Percentiles rank a stretch among this genome's conserved stretches.
Conservation (phyloP, 2,888 invertebrate species). For the Stenodema calcarata region DNA sequence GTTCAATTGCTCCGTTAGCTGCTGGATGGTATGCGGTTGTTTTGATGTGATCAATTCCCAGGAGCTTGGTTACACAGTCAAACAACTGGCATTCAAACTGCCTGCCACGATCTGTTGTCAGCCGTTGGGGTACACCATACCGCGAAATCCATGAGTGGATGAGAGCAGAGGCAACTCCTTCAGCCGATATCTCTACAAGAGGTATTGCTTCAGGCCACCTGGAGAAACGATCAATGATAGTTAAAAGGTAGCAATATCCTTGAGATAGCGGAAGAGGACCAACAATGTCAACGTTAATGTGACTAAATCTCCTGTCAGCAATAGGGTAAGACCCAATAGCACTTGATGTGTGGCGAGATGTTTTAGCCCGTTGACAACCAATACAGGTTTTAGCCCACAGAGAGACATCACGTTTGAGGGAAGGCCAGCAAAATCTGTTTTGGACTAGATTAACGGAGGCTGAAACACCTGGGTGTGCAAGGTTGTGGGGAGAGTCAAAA, state of each 20-base stretch:
- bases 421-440: conserved; percentile 61
- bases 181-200: conserved; percentile 60
- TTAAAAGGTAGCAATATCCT: conserved; percentile 59
- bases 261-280: conserved; percentile 33
- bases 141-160: conserved; percentile 59
- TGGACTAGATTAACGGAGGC: conserved; percentile 58
- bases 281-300: conserved; percentile 52
- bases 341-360: conserved; percentile 58
- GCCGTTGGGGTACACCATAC: conserved; percentile 56
- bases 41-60: background rate
- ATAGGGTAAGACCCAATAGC: conserved; percentile 57
- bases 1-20: conserved; percentile 61
- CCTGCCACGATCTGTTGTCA: conserved; percentile 61
- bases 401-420: conserved; percentile 59
- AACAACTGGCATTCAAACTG: conserved; percentile 56
- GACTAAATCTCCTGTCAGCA: conserved; percentile 59
- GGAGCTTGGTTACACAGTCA: conserved; percentile 49
- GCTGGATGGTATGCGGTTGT: conserved; percentile 24
- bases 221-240: conserved; percentile 59
- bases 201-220: conserved; percentile 61
- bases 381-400: conserved; percentile 59
- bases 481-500: conserved; percentile 55
- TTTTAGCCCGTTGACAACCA: conserved; percentile 60
- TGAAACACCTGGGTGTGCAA: conserved; percentile 57
- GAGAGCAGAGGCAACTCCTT: conserved; percentile 60